phyloP scores from a whole-genome alignment of 2,888 invertebrate species.

The Ennomos fuscantarius region DNA sequence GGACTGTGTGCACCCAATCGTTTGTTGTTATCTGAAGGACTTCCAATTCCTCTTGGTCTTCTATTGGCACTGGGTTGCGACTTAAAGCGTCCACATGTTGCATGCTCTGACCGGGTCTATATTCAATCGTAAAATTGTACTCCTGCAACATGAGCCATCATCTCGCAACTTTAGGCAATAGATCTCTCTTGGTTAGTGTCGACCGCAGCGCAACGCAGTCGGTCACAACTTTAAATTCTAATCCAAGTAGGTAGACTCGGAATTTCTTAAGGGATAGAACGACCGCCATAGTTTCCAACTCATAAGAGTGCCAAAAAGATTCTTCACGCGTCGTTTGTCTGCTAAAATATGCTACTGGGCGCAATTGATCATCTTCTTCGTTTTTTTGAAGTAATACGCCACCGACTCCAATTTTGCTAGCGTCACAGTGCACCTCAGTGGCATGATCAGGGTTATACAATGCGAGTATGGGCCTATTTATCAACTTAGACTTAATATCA shows the following conservation, averaged over 20 bases:
- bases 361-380: neutral
- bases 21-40: constrained; percentile 6
- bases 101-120: neutral
- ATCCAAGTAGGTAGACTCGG: neutral
- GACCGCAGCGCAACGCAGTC: constrained; percentile 4
- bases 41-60: no score
- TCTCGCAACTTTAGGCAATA: neutral
- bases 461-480: neutral
- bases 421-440: constrained; percentile 1
- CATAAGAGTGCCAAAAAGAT: neutral
- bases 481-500: neutral
- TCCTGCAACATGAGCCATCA: constrained; percentile 1
- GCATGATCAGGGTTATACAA: neutral
- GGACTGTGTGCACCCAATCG: constrained; percentile 10
- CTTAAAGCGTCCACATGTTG: constrained; percentile 5
- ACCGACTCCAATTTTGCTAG: neutral
- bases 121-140: constrained; percentile 1
- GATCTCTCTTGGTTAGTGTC: neutral
- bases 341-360: neutral
- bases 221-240: constrained; percentile 2
- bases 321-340: neutral
- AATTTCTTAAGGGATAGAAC: neutral
- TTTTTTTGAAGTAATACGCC: neutral
- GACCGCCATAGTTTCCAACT: constrained; percentile 7
- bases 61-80: no score